Percentiles rank a stretch among this genome's conserved stretches.
Conservation (phyloP, 2,113 vertebrate species). For the Cheirogaleus medius region DNA sequence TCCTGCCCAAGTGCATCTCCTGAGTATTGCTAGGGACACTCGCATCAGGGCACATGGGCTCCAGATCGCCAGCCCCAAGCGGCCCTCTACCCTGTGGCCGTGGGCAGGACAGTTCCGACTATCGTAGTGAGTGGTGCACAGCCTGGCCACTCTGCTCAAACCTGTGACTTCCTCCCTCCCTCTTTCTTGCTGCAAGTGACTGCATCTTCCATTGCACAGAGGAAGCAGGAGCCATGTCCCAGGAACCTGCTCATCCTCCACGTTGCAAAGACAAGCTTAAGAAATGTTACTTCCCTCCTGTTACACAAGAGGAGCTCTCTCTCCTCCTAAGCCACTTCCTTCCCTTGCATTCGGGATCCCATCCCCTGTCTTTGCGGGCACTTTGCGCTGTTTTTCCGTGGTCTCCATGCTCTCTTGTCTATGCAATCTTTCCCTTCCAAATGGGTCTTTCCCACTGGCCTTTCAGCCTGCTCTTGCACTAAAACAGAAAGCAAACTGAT, state of each 20-base stretch:
- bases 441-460: background rate
- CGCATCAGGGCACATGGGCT: background rate
- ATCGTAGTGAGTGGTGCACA: background rate
- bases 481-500: background rate
- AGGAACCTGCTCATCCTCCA: background rate
- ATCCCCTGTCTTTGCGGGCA: background rate
- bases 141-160: background rate
- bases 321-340: background rate
- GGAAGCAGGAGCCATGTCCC: background rate
- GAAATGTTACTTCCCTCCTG: background rate
- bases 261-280: background rate
- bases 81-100: fast-evolving
- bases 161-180: background rate
- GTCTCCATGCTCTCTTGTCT: background rate
- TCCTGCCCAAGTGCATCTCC: background rate
- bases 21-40: no score
- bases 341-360: background rate
- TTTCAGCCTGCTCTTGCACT: background rate
- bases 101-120: background rate
- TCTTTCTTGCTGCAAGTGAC: background rate
- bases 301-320: background rate
- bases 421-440: background rate
- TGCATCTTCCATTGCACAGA: background rate
- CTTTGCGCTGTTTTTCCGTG: background rate
- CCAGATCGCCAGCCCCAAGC: background rate